phyloP scores from a whole-genome alignment of 2,888 invertebrate genomes.

The Embidobia sp. region DNA sequence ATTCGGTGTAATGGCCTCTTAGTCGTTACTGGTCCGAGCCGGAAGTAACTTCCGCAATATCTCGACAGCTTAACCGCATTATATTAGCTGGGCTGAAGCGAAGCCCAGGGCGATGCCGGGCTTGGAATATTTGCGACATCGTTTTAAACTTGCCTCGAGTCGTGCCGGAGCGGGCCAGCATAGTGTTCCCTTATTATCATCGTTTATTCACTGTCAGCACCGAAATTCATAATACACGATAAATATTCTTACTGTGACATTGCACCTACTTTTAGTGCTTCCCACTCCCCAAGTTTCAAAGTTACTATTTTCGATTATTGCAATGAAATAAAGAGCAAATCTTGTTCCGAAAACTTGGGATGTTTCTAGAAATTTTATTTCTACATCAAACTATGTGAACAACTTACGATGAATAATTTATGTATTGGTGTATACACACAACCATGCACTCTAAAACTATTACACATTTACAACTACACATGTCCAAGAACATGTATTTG shows the following conservation, averaged over 20 bases:
- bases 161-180: constrained; percentile 16
- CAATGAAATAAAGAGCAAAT: no score
- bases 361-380: no score
- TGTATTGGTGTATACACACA: no score
- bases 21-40: constrained; percentile 42
- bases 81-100: constrained; percentile 55
- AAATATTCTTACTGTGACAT: constrained; percentile 47
- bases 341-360: no score
- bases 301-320: no score
- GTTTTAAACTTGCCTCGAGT: constrained; percentile 64
- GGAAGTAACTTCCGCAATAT: constrained; percentile 67
- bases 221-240: constrained; percentile 51
- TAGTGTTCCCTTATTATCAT: constrained; percentile 61
- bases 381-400: no score
- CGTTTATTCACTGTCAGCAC: constrained; percentile 56
- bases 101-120: constrained; percentile 46
- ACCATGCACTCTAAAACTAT: no score
- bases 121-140: constrained; percentile 67
- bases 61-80: constrained; percentile 61
- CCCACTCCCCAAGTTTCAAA: background rate
- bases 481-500: no score
- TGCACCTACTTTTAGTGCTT: constrained; percentile 13
- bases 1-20: constrained; percentile 36
- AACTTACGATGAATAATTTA: no score
- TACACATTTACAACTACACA: no score